Conservation (phyloP, 35 echinoderm and acorn worm genomes). For the Patiria miniata region DNA sequence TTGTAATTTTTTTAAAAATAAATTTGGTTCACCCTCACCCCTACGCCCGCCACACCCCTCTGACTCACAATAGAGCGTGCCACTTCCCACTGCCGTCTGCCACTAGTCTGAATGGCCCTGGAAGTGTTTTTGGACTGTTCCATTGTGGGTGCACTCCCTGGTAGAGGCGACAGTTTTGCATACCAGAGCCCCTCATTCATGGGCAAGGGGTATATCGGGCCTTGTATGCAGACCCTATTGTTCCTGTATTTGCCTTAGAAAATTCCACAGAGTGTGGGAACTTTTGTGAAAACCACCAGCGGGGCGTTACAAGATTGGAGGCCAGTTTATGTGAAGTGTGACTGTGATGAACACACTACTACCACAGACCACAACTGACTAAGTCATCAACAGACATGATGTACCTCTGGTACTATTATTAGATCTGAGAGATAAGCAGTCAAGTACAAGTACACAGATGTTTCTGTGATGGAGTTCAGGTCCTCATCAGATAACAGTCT, state of each 20-base stretch:
- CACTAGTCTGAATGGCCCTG: not conserved
- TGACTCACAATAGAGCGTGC: not conserved
- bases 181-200: constrained; percentile 12
- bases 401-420: no score
- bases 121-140: not conserved
- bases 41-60: not conserved
- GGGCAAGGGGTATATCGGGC: constrained; percentile 1
- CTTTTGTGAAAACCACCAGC: not conserved
- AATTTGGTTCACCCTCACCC: no score
- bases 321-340: no score
- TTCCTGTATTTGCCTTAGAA: not conserved
- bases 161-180: not conserved
- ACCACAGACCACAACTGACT: no score
- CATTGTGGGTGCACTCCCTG: not conserved
- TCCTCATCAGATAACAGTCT: no score
- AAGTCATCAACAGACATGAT: no score
- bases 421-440: no score
- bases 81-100: not conserved
- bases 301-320: not conserved
- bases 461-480: no score
- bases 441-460: no score
- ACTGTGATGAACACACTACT: no score
- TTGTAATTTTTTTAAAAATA: no score
- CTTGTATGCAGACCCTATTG: not conserved
- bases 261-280: constrained; percentile 28